These are phyloP conservation scores for Melanostoma scalare DNA, from an alignment of 2,888 invertebrate species.

Conservation along the genomic window DNA sequence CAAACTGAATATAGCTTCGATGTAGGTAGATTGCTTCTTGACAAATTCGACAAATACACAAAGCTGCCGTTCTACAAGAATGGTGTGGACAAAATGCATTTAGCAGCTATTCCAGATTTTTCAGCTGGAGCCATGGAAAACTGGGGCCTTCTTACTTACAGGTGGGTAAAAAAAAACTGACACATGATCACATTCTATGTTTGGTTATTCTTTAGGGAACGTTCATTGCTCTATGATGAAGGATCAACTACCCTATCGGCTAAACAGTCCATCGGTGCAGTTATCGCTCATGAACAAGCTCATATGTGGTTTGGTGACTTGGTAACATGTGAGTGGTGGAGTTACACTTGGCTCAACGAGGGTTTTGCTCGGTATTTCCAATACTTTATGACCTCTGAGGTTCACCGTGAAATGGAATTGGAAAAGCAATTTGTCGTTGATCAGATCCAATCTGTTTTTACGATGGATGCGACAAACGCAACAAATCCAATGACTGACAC, in stretches of 20 bases:
- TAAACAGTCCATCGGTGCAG: conserved; percentile 85
- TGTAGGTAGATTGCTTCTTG: conserved; percentile 84
- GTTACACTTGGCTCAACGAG: conserved; percentile 86
- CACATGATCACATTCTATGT: background rate
- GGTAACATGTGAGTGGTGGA: conserved; percentile 84
- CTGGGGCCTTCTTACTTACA: conserved; percentile 93
- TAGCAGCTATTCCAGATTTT: conserved; percentile 93
- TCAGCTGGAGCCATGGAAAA: conserved; percentile 95
- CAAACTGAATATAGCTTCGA: conserved; percentile 87
- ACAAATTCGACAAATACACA: conserved; percentile 84
- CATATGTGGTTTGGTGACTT: conserved; percentile 88
- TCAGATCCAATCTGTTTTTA: conserved; percentile 86
- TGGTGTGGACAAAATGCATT: conserved; percentile 88
- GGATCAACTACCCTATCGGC: conserved; percentile 84
- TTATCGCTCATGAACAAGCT: conserved; percentile 83
- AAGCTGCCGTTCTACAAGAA: conserved; percentile 83
- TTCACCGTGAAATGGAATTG: conserved; percentile 86
- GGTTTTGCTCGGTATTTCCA: conserved; percentile 88
- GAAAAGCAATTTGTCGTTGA: conserved; percentile 88
- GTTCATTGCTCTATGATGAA: conserved; percentile 86
- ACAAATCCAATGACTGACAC: conserved; percentile 85
- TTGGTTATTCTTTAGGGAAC: conserved; percentile 87
- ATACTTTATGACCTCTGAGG: conserved; percentile 84
- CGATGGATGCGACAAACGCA: conserved; percentile 84
- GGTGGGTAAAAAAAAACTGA: conserved; percentile 80